These are phyloP conservation scores for Noctua janthe DNA, from an alignment of 2,888 invertebrate species.

Conservation along the genomic window DNA sequence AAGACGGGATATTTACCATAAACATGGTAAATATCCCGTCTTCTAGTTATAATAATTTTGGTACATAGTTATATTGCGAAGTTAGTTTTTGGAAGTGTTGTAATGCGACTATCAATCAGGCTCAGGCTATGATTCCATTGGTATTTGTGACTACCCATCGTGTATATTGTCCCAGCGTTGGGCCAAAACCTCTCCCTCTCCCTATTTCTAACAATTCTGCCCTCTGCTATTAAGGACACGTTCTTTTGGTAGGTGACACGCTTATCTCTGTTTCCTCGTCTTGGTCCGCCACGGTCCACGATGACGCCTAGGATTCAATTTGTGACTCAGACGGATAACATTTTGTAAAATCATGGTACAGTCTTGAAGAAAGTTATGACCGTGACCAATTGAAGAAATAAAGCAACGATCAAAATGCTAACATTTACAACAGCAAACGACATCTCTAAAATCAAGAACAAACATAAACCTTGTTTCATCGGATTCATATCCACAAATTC, in stretches of 20 bases:
- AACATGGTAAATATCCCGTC: too few relatives aligned
- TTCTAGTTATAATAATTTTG: conserved; percentile 3
- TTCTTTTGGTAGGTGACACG: background rate
- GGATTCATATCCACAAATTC: conserved; percentile 22
- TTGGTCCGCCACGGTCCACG: background rate
- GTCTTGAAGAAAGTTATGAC: background rate
- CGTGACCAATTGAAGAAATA: background rate
- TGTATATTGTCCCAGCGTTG: background rate
- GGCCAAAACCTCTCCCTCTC: too few relatives aligned
- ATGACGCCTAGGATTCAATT: background rate
- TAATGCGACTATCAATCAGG: conserved; percentile 13
- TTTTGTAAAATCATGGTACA: background rate
- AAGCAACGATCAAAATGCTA: background rate
- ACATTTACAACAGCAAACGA: background rate
- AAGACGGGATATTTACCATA: too few relatives aligned
- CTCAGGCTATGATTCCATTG: background rate
- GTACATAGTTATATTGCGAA: too few relatives aligned
- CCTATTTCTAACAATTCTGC: background rate
- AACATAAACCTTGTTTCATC: background rate
- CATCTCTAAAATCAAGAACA: background rate
- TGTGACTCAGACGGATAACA: background rate
- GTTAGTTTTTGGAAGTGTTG: background rate
- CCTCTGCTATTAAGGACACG: background rate
- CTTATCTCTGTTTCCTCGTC: background rate
- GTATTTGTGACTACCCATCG: background rate